phyloP scores from a whole-genome alignment of 2,797 vertebrate species.

The Melanotaenia nigrans region DNA sequence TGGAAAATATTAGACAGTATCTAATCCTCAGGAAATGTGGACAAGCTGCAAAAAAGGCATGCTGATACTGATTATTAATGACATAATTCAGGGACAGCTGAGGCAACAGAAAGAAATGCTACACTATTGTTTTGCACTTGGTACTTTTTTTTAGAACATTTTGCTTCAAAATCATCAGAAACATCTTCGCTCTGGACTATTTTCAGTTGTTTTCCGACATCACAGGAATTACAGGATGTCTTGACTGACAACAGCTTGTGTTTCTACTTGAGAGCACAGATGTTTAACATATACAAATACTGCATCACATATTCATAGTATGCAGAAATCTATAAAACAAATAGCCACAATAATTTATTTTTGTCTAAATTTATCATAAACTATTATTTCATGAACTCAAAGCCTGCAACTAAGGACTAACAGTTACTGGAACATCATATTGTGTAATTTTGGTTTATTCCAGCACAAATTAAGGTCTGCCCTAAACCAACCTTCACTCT shows the following conservation, averaged over 20 bases:
- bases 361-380: no score
- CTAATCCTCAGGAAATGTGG: conserved; percentile 72
- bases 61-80: conserved; percentile 45
- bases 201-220: conserved; percentile 15
- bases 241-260: conserved; percentile 7
- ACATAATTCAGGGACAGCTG: conserved; percentile 32
- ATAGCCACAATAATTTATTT: no score
- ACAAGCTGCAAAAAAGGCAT: conserved; percentile 58
- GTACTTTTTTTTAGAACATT: background rate
- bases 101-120: conserved; percentile 1
- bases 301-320: background rate
- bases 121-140: background rate
- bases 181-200: background rate
- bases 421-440: background rate
- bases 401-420: background rate
- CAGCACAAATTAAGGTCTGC: conserved; percentile 16
- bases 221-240: conserved; percentile 31
- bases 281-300: conserved; percentile 1
- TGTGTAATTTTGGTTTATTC: background rate
- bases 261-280: conserved; percentile 27
- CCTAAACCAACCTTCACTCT: no score
- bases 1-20: conserved; percentile 75
- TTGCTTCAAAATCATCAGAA: background rate
- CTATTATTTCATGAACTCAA: background rate
- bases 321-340: background rate